These are phyloP conservation scores for Gastrophysa polygoni DNA, from an alignment of 2,888 invertebrate genomes.

Conservation along the genomic window DNA sequence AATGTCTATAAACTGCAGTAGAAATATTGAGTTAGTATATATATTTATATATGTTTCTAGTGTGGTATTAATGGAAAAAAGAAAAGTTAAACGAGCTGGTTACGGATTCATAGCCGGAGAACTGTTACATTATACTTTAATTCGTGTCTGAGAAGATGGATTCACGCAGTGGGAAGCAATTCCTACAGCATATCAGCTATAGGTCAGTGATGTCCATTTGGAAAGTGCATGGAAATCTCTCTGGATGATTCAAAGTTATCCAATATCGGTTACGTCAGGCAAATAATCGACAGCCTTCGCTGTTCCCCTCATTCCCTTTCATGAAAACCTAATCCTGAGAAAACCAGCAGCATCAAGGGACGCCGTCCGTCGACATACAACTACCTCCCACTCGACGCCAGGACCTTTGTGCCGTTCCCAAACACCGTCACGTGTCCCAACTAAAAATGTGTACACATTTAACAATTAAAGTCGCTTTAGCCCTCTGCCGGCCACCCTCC, in stretches of 20 bases:
- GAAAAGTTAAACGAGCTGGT: too few species aligned
- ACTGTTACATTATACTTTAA: too few species aligned
- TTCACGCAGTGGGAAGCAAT: too few species aligned
- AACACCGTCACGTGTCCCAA: conserved; percentile 48
- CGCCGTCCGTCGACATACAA: conserved; percentile 23
- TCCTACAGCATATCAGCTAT: too few species aligned
- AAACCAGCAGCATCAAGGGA: conserved; percentile 13
- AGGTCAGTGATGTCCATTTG: too few species aligned
- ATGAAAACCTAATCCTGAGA: conserved; percentile 33
- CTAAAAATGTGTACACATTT: conserved; percentile 45
- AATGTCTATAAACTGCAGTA: too few species aligned
- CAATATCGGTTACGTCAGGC: neutral
- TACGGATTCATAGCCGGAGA: too few species aligned
- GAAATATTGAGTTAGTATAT: too few species aligned
- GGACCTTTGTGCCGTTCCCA: conserved; percentile 33
- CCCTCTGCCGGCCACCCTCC: conserved; percentile 36
- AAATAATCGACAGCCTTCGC: neutral
- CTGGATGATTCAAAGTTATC: neutral
- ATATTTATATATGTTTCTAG: too few species aligned
- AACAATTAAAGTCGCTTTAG: conserved; percentile 53
- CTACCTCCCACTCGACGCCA: conserved; percentile 23
- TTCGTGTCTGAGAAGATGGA: too few species aligned
- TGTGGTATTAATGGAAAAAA: too few species aligned
- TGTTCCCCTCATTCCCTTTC: neutral
- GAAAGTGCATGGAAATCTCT: too few species aligned